Base-by-base conservation (phyloP, 1,140 invertebrate species). In the Cyphomyrmex costatus region DNA sequence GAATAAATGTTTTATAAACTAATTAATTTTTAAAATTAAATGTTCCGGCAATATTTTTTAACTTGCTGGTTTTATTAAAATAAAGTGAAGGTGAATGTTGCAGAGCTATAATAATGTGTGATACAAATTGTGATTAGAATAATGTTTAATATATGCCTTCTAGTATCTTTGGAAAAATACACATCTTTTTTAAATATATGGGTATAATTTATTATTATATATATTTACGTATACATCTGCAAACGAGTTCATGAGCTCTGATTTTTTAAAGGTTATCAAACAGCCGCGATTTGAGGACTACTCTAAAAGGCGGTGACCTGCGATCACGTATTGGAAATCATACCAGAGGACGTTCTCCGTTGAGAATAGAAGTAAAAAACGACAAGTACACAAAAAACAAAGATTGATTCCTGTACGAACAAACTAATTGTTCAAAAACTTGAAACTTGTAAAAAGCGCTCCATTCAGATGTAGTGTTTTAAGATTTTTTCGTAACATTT, bases 341-440 rank as follows among this genome's bases (percentile, higher is more conserved):
- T 19, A 91, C 92, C 19, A 91, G 92, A 80, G 92, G 91, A 21
- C 91, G 94, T 61, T 94, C 94, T 46, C 93, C 94, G 3, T 86
- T 95, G 24, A 94, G 94, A 86, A 94, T 95, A 94, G 94, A 94
- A 92, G 91, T 95, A 6, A 94, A 92, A 89, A 95, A 95, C 71
- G 94, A 95, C 36, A 94, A 94, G 88, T 95, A 93, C 70, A 82
- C 91, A 5, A 87, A 91, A 42, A 85, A 92, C n/a, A 73, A 86
- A 7, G 91, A 93, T 68, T 94, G 88, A 90, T 53, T 4, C 14
- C n/a, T 30, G 12, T n/a, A 60, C 4, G 16, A 24, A 60, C 33
- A 5, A 24, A 3, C 36, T 27, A 16, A 46, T 74, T 46, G n/a
- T 82, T 73, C n/a, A 46, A 73, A 73, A 73, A 5, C 16, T 73